Conservation (phyloP, 2,113 vertebrate species). For the Barnardius zonarius region DNA sequence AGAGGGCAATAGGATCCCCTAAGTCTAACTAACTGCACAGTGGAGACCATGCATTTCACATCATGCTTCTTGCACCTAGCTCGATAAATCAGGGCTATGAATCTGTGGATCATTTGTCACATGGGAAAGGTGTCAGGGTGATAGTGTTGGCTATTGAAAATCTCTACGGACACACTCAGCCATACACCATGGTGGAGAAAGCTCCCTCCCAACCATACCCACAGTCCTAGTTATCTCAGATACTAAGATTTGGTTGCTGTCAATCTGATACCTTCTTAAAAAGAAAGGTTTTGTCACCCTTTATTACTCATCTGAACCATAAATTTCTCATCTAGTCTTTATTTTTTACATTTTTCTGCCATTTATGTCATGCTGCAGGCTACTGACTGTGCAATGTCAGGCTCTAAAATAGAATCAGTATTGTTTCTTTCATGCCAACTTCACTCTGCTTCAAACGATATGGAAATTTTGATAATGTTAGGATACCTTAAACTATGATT, state of each 20-base stretch:
- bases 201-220: background rate
- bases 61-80: background rate
- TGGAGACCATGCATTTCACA: background rate
- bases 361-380: background rate
- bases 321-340: background rate
- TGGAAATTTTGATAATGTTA: background rate
- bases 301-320: conserved; percentile 6
- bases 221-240: background rate
- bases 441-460: background rate
- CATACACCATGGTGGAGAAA: background rate
- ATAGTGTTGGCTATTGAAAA: background rate
- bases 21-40: background rate
- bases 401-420: background rate
- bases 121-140: background rate
- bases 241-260: background rate
- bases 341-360: background rate
- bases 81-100: background rate
- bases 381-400: background rate
- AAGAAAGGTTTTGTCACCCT: background rate
- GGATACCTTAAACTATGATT: background rate
- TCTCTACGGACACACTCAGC: background rate
- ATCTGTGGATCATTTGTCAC: background rate
- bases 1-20: background rate
- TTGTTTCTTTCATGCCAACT: background rate
- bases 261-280: background rate